Base-by-base conservation (phyloP, 2,888 invertebrate genomes). In the Odontocolon sp. region DNA sequence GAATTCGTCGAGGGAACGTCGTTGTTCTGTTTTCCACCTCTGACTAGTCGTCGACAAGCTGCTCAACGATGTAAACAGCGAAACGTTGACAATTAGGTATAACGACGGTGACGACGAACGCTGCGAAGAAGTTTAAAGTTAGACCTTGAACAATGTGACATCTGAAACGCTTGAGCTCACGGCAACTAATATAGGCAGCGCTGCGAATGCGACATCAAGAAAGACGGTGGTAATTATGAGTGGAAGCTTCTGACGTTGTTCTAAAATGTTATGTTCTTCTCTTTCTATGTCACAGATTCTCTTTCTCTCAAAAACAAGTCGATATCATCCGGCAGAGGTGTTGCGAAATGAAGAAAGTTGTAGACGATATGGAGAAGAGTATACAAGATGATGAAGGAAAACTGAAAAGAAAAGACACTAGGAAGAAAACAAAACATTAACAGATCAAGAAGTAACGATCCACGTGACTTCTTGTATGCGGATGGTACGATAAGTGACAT, bases 71-170 rank as follows among this genome's bases (percentile, higher is more conserved):
- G 50, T 18, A 64, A 69, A 69, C 50, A 63, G 67, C 56, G 56
- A 45, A 23, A 33, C 31, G 47, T 14, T 14, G 57, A 16, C 16
- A 40, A 40, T 11, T 1, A 42, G 40, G 33, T 50, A 38, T 21
- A 23, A 59, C 59, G 33, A 59, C 38, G 26, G 28, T 21, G 14
- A 59, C 59, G 33, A 59, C 38, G 26, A 36, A 36, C 11, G 14
- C 3, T 45, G 26, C n/a, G 45, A 64, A 36, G 36, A 67, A 66
- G 74, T 57, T 75, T 57, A 6, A 23, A 70, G 71, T 73, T 73
- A 56, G 4, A 14, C 21, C 6, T 11, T 23, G 9, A 36, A 61
- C 42, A 59, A 57, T 59, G 47, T 26, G 18, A 71, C 9, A 45
- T 47, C 9, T 54, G 6, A 36, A 63, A 45, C 40, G 71, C 40